These are phyloP conservation scores for Myotis brandtii DNA, from an alignment of 2,113 vertebrate genomes.

Conservation along the genomic window DNA sequence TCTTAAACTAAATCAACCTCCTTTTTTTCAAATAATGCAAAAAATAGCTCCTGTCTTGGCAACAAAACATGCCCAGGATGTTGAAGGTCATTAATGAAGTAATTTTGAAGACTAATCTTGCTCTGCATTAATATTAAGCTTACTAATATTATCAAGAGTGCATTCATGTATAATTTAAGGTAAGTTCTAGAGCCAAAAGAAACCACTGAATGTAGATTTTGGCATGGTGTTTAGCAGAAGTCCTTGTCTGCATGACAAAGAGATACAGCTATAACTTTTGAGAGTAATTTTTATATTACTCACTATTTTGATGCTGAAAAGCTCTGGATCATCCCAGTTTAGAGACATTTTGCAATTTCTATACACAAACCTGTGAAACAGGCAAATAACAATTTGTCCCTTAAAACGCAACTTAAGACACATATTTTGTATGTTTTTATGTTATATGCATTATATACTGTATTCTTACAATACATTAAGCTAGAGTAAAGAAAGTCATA, in stretches of 20 bases:
- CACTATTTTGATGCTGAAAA: conserved; percentile 41
- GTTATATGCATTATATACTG: background rate
- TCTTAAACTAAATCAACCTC: background rate
- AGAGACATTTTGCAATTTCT: conserved; percentile 6
- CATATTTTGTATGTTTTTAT: background rate
- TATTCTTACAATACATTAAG: background rate
- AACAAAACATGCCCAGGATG: background rate
- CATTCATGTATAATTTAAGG: conserved; percentile 6
- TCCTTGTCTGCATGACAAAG: background rate
- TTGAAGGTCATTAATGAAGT: background rate
- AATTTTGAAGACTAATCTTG: background rate
- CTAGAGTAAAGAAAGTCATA: background rate
- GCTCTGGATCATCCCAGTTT: background rate
- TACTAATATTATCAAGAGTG: background rate
- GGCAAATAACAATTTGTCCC: background rate
- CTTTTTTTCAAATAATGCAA: background rate
- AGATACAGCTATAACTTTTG: background rate
- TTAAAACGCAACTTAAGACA: background rate
- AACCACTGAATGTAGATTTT: background rate
- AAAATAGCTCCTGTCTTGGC: conserved; percentile 28
- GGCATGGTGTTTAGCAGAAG: background rate
- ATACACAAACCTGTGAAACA: background rate
- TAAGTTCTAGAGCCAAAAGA: background rate
- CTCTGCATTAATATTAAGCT: background rate
- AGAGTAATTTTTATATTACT: background rate